Evolutionary conservation across 2,888 invertebrate species (phyloP), one percentile per base, ranked within the genome.

Genomic region (Polietes domitor): DNA sequence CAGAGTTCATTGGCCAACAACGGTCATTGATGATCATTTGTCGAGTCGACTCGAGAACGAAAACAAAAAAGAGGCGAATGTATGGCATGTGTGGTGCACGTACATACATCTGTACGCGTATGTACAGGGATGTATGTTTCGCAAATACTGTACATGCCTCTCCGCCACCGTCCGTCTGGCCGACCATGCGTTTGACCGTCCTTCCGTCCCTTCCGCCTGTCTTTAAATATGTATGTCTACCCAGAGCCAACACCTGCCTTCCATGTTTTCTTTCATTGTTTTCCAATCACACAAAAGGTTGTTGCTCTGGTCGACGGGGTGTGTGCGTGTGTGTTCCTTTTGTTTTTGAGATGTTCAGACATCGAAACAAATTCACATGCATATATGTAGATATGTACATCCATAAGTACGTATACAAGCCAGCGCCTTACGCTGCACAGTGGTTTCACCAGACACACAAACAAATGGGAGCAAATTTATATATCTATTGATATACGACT

Each of bases 281-380:
- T 73, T 58, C 12, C 17, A 73, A 75, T 47, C 37, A 19, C 53
- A 77, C 37, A 77, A 68, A 68, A 68, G 80, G 83, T 83, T 83
- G 50, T 80, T 83, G 80, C 55, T 78, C 80, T 58, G 71, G n/a
- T 68, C 63, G 6, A 61, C 70, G 71, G 72, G 72, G 12, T 65
- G 5, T 63, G 17, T 37, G 5, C 32, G 32, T 37, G 68, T 43
- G 41, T 65, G 68, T 61, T n/a, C 7, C 4, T 28, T 61, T n/a
- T 28, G 61, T 28, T 61, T 3, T 10, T 55, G 6, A n/a, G 28
- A 28, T 61, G 61, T 61, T 3, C 9, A 10, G 28, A 17, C 28
- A 5, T 32, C 9, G n/a, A 26, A 32, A 61, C 28, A 61, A 37
- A 37, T 37, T n/a, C n/a, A n/a, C n/a, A n/a, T n/a, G n/a, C n/a